These are phyloP conservation scores for Metalampra italica DNA, from an alignment of 2,888 invertebrate genomes.

Conservation along the genomic window DNA sequence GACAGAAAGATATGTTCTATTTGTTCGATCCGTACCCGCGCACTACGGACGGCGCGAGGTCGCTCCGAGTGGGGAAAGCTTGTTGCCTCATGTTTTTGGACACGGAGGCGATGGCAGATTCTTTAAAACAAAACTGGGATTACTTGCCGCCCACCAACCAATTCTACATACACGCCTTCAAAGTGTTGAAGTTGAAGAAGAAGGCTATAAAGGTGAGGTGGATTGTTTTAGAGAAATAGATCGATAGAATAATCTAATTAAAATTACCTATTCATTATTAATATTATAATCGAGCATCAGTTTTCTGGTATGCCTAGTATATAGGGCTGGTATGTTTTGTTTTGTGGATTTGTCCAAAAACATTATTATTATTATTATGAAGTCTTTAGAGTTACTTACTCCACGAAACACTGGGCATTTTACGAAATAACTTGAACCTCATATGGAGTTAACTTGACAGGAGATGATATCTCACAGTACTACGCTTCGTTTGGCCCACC, in stretches of 20 bases:
- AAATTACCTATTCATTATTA: too few species aligned
- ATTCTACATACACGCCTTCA: conserved; percentile 80
- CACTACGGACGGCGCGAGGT: conserved; percentile 73
- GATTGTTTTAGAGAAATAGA: background rate
- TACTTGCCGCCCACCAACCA: conserved; percentile 64
- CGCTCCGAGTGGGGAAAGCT: conserved; percentile 76
- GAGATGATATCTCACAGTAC: too few species aligned
- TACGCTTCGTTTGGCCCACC: too few species aligned
- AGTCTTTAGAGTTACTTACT: too few species aligned
- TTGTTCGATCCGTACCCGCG: conserved; percentile 83
- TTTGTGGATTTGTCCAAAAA: too few species aligned
- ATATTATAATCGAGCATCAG: too few species aligned
- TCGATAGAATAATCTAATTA: background rate
- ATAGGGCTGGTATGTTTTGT: too few species aligned
- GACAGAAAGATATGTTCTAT: conserved; percentile 80
- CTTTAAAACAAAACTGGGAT: conserved; percentile 74
- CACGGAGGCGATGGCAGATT: conserved; percentile 75
- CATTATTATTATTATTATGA: too few species aligned
- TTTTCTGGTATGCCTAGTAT: too few species aligned
- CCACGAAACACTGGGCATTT: too few species aligned
- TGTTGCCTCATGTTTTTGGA: conserved; percentile 81
- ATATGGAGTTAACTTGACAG: too few species aligned
- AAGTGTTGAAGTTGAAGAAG: conserved; percentile 75
- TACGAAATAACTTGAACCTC: too few species aligned
- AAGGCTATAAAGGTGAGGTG: conserved; percentile 48